These are phyloP conservation scores for Julus scandinavius DNA, from an alignment of 2,888 invertebrate species.

Conservation along the genomic window DNA sequence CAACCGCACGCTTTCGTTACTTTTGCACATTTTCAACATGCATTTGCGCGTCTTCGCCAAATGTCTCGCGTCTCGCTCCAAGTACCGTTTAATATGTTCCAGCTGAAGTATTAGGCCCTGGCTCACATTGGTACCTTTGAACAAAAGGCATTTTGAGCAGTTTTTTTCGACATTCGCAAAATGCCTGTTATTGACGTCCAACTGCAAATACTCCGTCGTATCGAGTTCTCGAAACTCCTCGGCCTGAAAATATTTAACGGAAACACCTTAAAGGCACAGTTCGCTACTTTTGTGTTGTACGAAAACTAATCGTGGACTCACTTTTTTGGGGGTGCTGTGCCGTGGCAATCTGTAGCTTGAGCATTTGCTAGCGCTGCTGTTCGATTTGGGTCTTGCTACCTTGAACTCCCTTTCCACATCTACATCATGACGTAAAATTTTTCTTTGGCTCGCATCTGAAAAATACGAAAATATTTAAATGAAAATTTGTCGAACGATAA, in stretches of 20 bases:
- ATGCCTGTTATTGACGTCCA: conserved; percentile 26
- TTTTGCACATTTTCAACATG: background rate
- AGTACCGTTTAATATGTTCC: background rate
- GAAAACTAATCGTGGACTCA: background rate
- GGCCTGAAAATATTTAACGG: background rate
- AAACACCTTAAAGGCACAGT: background rate
- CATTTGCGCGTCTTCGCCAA: background rate
- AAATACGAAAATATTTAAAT: too few relatives aligned
- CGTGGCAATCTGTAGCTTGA: background rate
- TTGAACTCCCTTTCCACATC: background rate
- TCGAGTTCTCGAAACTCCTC: background rate
- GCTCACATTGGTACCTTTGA: background rate
- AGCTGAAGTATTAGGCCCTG: background rate
- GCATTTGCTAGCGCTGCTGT: background rate
- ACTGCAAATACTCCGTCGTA: background rate
- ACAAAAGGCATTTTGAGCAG: conserved; percentile 3
- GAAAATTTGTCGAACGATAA: too few relatives aligned
- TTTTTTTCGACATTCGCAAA: background rate
- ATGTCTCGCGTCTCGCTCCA: background rate
- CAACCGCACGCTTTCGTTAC: background rate
- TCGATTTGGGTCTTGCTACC: background rate
- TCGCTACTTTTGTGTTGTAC: background rate
- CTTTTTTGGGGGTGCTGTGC: conserved; percentile 41
- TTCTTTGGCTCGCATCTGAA: background rate
- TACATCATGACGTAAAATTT: background rate